phyloP scores from a whole-genome alignment of 2,797 vertebrate species.

The Catostomus latipinnis region DNA sequence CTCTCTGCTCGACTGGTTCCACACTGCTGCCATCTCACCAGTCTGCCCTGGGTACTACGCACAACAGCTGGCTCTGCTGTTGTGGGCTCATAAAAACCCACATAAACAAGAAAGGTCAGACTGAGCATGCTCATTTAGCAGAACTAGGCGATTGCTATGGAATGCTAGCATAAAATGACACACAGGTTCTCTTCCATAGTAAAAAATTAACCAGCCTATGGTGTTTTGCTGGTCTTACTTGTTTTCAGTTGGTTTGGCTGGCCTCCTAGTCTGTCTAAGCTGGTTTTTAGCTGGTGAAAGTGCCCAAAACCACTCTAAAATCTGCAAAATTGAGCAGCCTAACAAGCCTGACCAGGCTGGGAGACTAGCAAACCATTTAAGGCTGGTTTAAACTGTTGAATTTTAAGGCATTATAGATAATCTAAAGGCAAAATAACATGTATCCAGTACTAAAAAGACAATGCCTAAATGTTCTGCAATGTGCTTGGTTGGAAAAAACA shows the following conservation, averaged over 20 bases:
- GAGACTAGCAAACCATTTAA: too few species aligned
- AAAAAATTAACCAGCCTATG: too few species aligned
- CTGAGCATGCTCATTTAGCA: conserved; percentile 14
- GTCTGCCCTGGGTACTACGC: conserved; percentile 68
- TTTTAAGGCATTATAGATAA: not conserved
- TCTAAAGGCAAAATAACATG: not conserved
- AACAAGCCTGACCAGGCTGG: too few species aligned
- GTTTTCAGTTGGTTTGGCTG: too few species aligned
- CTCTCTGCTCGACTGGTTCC: conserved; percentile 73
- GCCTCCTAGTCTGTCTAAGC: too few species aligned
- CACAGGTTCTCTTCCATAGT: not conserved
- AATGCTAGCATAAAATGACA: not conserved
- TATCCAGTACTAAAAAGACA: not conserved
- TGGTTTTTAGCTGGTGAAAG: too few species aligned
- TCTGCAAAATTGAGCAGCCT: too few species aligned
- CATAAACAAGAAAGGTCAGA: conserved; percentile 48
- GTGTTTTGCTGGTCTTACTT: too few species aligned
- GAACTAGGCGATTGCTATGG: conserved; percentile 2
- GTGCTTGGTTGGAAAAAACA: too few species aligned
- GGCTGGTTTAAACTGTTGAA: too few species aligned
- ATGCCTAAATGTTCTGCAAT: not conserved
- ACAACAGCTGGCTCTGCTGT: conserved; percentile 71
- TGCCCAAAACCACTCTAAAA: too few species aligned
- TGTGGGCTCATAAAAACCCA: conserved; percentile 59
- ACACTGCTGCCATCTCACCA: conserved; percentile 67